phyloP scores from a whole-genome alignment of 2,113 vertebrate species.

The Rousettus leschenaultii region DNA sequence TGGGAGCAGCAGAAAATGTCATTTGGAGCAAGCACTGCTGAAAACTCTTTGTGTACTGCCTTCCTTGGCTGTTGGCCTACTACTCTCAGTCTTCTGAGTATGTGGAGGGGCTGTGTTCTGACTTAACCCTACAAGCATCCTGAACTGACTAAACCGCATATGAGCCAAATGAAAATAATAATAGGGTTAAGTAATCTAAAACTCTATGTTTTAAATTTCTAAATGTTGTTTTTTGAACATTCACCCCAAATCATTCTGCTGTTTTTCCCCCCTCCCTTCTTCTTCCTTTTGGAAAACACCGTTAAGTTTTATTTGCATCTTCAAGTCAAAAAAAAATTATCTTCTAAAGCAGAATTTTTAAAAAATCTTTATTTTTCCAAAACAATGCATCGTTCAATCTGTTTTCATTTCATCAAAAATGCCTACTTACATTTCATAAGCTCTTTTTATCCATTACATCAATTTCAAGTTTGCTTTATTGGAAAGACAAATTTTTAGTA shows the following conservation, averaged over 20 bases:
- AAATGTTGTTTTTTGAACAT: not conserved
- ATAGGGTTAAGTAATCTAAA: not conserved
- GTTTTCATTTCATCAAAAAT: slow-evolving; percentile 70
- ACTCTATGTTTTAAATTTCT: not conserved
- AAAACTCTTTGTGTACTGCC: too few species aligned
- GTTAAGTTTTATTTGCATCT: not conserved
- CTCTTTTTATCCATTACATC: slow-evolving; percentile 48
- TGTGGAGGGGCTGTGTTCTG: too few species aligned
- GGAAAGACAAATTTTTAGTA: slow-evolving; percentile 49
- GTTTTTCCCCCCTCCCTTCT: not conserved
- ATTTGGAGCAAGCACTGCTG: too few species aligned
- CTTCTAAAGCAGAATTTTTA: not conserved
- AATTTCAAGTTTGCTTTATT: slow-evolving; percentile 55
- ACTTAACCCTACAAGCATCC: too few species aligned
- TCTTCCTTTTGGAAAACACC: not conserved
- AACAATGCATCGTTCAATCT: slow-evolving; percentile 53
- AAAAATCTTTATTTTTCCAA: not conserved
- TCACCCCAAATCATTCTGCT: not conserved
- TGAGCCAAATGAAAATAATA: not conserved
- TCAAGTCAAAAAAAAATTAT: not conserved
- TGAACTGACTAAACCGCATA: not conserved
- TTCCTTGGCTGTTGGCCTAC: too few species aligned
- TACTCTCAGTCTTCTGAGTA: too few species aligned
- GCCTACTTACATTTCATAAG: slow-evolving; percentile 64
- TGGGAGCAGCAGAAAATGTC: too few species aligned